phyloP scores from a whole-genome alignment of 2,113 vertebrate genomes.

The Lepidothrix coronata region DNA sequence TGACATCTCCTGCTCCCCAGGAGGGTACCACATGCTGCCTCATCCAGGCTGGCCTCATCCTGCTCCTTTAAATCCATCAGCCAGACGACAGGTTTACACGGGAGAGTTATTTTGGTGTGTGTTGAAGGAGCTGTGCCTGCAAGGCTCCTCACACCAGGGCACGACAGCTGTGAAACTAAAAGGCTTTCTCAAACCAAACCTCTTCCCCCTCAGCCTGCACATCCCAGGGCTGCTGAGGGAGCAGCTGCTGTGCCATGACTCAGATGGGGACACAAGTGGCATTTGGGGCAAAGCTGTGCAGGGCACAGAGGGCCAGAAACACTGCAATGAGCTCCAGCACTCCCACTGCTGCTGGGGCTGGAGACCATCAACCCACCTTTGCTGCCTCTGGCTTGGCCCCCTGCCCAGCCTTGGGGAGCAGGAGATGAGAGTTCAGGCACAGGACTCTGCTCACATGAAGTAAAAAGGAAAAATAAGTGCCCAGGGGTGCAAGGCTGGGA shows the following conservation, averaged over 20 bases:
- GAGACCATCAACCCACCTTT: background rate
- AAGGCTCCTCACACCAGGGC: background rate
- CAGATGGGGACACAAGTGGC: background rate
- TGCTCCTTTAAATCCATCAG: background rate
- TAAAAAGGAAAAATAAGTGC: background rate
- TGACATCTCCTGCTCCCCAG: background rate
- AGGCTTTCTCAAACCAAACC: background rate
- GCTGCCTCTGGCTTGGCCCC: background rate
- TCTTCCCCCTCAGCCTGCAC: background rate
- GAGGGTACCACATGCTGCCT: background rate
- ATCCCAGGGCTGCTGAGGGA: background rate
- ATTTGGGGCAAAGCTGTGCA: background rate
- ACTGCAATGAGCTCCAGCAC: background rate
- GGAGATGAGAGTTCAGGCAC: background rate
- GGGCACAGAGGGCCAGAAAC: background rate
- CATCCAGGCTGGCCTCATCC: background rate
- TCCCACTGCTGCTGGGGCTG: background rate
- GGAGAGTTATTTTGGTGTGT: background rate
- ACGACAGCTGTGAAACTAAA: background rate
- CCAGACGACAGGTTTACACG: background rate
- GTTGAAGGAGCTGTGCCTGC: background rate
- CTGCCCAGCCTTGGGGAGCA: fast-evolving
- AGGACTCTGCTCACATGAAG: background rate
- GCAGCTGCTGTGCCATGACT: background rate
- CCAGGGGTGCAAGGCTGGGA: background rate